Evolutionary conservation across 2,888 invertebrate genomes (phyloP).

Genomic region (Leptodirus hochenwartii): DNA sequence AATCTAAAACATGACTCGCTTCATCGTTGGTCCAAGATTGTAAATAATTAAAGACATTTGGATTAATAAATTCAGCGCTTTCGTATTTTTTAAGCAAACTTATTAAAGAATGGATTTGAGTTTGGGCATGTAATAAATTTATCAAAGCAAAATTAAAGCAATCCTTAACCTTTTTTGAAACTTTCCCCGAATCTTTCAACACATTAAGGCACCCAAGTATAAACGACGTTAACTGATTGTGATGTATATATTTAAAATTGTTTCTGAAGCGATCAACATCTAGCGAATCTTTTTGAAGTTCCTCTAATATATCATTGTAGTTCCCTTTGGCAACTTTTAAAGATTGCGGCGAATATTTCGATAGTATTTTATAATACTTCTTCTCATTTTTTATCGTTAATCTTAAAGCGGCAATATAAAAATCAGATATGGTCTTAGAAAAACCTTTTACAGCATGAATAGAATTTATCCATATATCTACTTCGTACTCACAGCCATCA

Average conservation of each 20-base stretch:
- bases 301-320: slow-evolving; percentile 23
- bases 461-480: slow-evolving; percentile 38
- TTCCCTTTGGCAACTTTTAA: slow-evolving; percentile 4
- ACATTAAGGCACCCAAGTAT: slow-evolving; percentile 3
- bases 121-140: slow-evolving; percentile 43
- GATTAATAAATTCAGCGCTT: slow-evolving; percentile 23
- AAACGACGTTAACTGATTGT: slow-evolving; percentile 4
- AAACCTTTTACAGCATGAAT: slow-evolving; percentile 17
- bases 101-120: slow-evolving; percentile 31
- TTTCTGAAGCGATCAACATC: too few species aligned
- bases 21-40: too few species aligned
- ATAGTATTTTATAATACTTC: slow-evolving; percentile 15
- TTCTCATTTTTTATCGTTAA: slow-evolving; percentile 14
- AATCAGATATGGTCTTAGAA: slow-evolving; percentile 17
- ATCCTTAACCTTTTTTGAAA: slow-evolving; percentile 15
- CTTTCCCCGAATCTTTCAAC: background rate
- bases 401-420: slow-evolving; percentile 17
- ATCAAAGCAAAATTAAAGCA: slow-evolving; percentile 29
- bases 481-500: slow-evolving; percentile 42
- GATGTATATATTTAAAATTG: slow-evolving; percentile 13
- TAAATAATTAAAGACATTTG: too few species aligned
- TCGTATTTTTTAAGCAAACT: slow-evolving; percentile 31
- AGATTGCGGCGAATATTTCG: slow-evolving; percentile 8
- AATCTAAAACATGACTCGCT: too few species aligned
- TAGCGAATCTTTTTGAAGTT: slow-evolving; percentile 22